Evolutionary conservation across 2,113 vertebrate species (phyloP).

Genomic region (Sinocyclocheilus anshuiensis): DNA sequence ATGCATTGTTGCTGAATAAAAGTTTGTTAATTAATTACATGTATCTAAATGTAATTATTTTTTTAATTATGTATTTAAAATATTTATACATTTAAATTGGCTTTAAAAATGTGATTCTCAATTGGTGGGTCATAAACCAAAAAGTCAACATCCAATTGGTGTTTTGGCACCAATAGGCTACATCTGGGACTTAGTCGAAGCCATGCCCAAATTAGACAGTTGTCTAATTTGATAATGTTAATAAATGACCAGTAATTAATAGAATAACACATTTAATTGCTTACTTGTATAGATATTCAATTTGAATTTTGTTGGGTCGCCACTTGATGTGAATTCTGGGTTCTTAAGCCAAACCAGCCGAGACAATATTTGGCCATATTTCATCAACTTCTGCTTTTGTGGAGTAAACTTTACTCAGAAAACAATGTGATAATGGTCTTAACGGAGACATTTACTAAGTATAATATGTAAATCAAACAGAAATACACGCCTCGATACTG

Average conservation of each 20-base stretch:
- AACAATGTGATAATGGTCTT: background rate
- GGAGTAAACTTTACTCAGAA: no score
- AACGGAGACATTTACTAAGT: background rate
- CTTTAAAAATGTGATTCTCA: background rate
- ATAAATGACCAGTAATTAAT: no score
- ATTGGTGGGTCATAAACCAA: background rate
- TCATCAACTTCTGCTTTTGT: background rate
- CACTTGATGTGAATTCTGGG: background rate
- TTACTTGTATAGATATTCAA: no score
- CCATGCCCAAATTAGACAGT: background rate
- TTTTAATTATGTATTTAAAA: background rate
- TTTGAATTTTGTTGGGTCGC: background rate
- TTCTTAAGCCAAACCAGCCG: background rate
- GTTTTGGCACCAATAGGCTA: background rate
- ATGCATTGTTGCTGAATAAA: background rate
- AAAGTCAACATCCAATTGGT: background rate
- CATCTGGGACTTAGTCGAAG: background rate
- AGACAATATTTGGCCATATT: background rate
- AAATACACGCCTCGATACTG: background rate
- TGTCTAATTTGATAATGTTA: no score
- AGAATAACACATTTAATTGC: no score
- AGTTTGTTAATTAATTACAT: background rate
- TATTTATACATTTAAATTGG: background rate
- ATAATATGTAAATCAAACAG: background rate
- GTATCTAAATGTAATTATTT: background rate